Base-by-base conservation (phyloP, 1,140 invertebrate species). In the Bombus confusus region DNA sequence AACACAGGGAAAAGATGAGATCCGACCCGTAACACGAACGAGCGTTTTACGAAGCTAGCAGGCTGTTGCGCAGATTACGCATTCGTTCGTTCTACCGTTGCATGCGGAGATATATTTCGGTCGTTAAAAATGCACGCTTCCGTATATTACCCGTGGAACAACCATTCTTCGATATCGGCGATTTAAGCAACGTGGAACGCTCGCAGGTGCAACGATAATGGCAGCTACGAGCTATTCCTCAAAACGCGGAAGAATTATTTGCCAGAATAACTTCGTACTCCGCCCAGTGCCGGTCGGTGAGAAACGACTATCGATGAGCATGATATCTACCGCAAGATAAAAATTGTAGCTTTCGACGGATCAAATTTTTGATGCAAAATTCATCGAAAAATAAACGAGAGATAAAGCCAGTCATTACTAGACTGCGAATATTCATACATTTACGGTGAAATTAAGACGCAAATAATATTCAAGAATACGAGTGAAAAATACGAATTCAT, bases 241-340 rank as follows among this genome's bases (percentile, higher is more conserved):
- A 31, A 37, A 64, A 74, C n/a, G 22, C 15, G 41, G 57, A 22
- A 68, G 25, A 83, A 77, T 83, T 77, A 57, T 83, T 66, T 47
- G 25, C 81, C 12, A 8, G 13, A 41, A 31, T 28, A 43, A 12
- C 28, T 25, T n/a, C 12, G 59, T n/a, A 13, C 6, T 39, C 15
- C 41, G n/a, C n/a, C 13, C 31, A 77, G 71, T 72, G 83, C 72
- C 66, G 57, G 83, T 37, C 62, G 34, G 62, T 47, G 13, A 41
- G 6, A 78, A 59, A 89, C 88, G 62, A 69, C 83, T 91, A 83
- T 80, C 85, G 77, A 89, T 77, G 79, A 88, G 71, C 85, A 75
- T 69, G 83, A 68, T 69, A 71, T 79, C 41, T 81, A 85, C 88
- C n/a, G 15, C 64, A n/a, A 34, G 64, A 62, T 28, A 62, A 59